Evolutionary conservation across 2,113 vertebrate species (phyloP), one percentile per base, ranked within the genome.

Genomic region (Scatophagus argus): DNA sequence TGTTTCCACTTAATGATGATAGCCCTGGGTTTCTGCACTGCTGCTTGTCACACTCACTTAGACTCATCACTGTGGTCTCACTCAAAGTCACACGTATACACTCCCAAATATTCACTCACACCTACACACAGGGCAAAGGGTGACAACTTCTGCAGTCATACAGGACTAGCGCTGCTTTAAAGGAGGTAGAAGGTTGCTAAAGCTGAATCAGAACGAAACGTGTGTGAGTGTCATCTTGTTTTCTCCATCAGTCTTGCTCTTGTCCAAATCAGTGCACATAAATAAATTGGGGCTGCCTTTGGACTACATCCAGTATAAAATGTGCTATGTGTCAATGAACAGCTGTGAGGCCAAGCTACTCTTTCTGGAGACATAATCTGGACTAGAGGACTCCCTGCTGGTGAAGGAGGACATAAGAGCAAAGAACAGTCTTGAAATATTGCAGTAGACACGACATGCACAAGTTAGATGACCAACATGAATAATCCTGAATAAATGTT

Each of bases 321-420:
- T 63, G 58, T 70, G 49, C 55, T 49, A 58, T 72, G 43, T 78
- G 63, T 84, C 41, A 63, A 72, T 54, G 64, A 81, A 81, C 55
- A 77, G 71, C 82, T 77, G 64, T 39, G 66, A 67, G 44, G 62
- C 39, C 23, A 62, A 43, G 13, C 59, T 36, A 44, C 29, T 21
- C 19, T 66, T 56, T 44, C 36, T 55, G 83, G 39, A 74, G 17
- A 14, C 54, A 81, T 75, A 81, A 63, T 79, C 58, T 85, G 80
- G 81, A 81, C 78, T 62, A 82, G 85, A 87, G 88, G 85, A 88
- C 76, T 88, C 89, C 79, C 88, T 88, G 81, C 86, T 91, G 88
- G 82, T 75, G 81, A 73, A 27, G 71, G 27, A 69, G 19, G 43
- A 71, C 31, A 79, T 60, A 27, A 76, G 56, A 56, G 60, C 8